phyloP scores from a whole-genome alignment of 30 jellyfish, hydroid and myxozoan genomes.

The Pseudorhiza aurosa region DNA sequence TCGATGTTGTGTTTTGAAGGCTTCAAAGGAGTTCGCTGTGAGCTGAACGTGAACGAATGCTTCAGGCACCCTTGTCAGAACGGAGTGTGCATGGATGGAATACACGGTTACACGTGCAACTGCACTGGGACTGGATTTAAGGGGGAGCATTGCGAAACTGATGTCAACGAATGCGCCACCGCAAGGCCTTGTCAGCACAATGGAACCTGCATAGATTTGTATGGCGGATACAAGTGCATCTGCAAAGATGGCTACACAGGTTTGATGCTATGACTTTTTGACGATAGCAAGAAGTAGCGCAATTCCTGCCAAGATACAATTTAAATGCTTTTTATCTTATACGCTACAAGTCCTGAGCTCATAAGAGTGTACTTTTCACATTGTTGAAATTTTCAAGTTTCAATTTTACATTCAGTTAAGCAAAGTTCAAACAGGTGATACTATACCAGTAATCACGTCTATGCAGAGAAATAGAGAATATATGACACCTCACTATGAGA shows the following conservation, averaged over 20 bases:
- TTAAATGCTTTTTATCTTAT: too few species aligned
- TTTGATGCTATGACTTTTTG: neutral
- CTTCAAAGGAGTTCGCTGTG: conserved; percentile 62
- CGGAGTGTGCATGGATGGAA: conserved; percentile 80
- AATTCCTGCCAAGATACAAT: too few species aligned
- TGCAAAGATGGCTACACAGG: conserved; percentile 71
- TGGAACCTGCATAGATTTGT: conserved; percentile 55
- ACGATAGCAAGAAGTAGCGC: too few species aligned
- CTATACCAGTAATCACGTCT: too few species aligned
- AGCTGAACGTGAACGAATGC: conserved; percentile 63
- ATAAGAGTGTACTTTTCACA: too few species aligned
- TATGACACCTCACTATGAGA: too few species aligned
- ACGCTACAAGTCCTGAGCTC: too few species aligned
- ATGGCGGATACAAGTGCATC: conserved; percentile 61
- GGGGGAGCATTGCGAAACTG: conserved; percentile 57
- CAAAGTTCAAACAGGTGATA: too few species aligned
- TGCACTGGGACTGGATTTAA: conserved; percentile 66
- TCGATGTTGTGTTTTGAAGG: too few species aligned
- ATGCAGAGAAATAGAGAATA: too few species aligned
- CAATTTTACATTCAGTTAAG: too few species aligned
- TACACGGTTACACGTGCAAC: conserved; percentile 61
- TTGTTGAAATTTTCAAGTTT: too few species aligned
- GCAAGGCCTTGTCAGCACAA: conserved; percentile 60
- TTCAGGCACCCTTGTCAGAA: conserved; percentile 52
- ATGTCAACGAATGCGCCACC: conserved; percentile 59